These are phyloP conservation scores for Drosophila infuscata DNA, from an alignment of 2,888 invertebrate species.

Conservation along the genomic window DNA sequence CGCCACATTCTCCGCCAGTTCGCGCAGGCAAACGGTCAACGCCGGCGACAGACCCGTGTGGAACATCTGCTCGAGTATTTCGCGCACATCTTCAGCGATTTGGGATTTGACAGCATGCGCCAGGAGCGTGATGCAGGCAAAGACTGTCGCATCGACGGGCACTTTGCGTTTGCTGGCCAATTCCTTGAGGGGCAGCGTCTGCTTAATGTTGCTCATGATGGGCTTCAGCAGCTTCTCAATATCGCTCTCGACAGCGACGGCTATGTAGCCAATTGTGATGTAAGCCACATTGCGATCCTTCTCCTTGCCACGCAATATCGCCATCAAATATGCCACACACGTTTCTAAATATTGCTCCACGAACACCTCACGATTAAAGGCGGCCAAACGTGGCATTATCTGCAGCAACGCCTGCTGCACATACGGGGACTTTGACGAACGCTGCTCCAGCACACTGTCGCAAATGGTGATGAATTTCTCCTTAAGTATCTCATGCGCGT, in stretches of 20 bases:
- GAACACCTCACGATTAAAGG: slow-evolving; percentile 95
- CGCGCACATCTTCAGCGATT: slow-evolving; percentile 91
- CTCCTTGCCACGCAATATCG: slow-evolving; percentile 91
- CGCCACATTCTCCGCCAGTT: slow-evolving; percentile 95
- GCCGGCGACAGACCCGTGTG: slow-evolving; percentile 96
- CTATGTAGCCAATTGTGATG: slow-evolving; percentile 94
- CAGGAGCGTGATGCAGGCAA: slow-evolving; percentile 96
- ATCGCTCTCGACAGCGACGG: slow-evolving; percentile 93
- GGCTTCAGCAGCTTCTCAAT: slow-evolving; percentile 92
- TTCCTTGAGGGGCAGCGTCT: slow-evolving; percentile 91
- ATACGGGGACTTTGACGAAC: slow-evolving; percentile 90
- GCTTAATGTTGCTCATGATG: slow-evolving; percentile 94
- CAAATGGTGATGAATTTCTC: slow-evolving; percentile 94
- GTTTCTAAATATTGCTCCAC: slow-evolving; percentile 90
- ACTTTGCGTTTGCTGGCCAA: slow-evolving; percentile 91
- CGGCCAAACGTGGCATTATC: slow-evolving; percentile 95
- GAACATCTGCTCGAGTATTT: slow-evolving; percentile 96
- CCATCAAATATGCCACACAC: slow-evolving; percentile 92
- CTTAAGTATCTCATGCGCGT: slow-evolving; percentile 92
- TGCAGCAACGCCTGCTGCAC: slow-evolving; percentile 95
- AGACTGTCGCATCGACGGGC: slow-evolving; percentile 94
- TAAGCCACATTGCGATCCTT: slow-evolving; percentile 95
- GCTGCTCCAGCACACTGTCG: slow-evolving; percentile 91
- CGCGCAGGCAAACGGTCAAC: slow-evolving; percentile 95
- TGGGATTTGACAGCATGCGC: slow-evolving; percentile 94